Evolutionary conservation across 2,797 vertebrate species (phyloP), one percentile per base, ranked within the genome.

Genomic region (Alauda arvensis): DNA sequence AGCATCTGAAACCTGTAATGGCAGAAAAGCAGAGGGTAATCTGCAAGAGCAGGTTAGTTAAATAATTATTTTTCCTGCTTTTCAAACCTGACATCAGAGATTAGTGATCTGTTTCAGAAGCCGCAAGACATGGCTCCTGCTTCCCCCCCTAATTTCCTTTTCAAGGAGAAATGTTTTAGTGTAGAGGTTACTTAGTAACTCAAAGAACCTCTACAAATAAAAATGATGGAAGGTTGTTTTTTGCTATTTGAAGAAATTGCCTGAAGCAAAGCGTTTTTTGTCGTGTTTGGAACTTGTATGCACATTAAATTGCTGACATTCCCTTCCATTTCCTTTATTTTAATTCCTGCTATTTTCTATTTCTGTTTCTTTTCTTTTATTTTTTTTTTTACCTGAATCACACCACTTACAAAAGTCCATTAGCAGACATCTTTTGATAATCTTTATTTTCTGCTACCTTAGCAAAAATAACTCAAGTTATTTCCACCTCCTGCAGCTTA

Each of bases 231-330:
- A 91, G 5, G 18, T 43, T 69, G 21, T 3, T 76, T 81, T 62
- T 56, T 82, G 45, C 51, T 86, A 31, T 86, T 89, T 85, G 39
- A 85, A 83, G 89, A 93, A 87, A 84, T 33, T 79, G 83, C 76
- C 83, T 79, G 68, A 77, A 93, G 57, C 68, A 90, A 61, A 81
- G 25, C 0, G 0, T 1, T 26, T 70, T 85, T 67, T 79, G 28
- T 93, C 0, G 9, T 53, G 14, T 82, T 91, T 92, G 63, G 81
- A 82, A 71, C 59, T 82, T 3, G 3, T 52, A 63, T 57, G 40
- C 56, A 83, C 45, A 34, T 67, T 71, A 83, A 79, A 86, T 77
- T 88, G 60, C 76, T 93, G 78, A 85, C 68, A 52, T 7, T 57
- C 39, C 14, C 15, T 70, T 88, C 31, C 9, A 34, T 53, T 83